Base-by-base conservation (phyloP, 1,140 invertebrate species). In the Aphidius ervi region DNA sequence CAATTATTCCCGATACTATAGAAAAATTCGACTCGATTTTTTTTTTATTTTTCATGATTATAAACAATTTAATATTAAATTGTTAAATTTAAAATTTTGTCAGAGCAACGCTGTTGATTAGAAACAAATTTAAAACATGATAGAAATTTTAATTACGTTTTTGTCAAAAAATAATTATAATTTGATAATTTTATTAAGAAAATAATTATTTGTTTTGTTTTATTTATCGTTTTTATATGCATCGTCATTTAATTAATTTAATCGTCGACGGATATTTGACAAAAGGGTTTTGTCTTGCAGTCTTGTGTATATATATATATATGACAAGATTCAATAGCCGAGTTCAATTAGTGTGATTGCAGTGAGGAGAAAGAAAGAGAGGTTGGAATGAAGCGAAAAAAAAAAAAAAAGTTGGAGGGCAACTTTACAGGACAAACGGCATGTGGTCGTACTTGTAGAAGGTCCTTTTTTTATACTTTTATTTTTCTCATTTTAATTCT, bases 271-370 rank as follows among this genome's bases (percentile, higher is more conserved):
- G 39, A 54, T 54, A 54, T 54, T 54, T 54, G 52, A 54, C 52
- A 54, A 54, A 54, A 40, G 41, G 52, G 20, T 54, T 54, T 54
- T 31, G 23, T 31, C 23, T 31, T 31, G 23, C 2, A 31, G 23
- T 31, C 23, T 31, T 31, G 23, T 41, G 41, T 54, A n/a, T 23
- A 16, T 16, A 16, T 41, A 43, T 54, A n/a, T 23, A 16, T 16
- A 16, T 16, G 16, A 16, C 16, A 16, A 16, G 16, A 16, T 16
- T 16, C 16, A 16, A 16, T 16, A 52, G 7, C 39, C 20, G 41
- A 54, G 52, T 54, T 54, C 52, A 54, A 54, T 54, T 54, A 54
- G 52, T 54, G 40, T 54, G 52, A 54, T 54, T 54, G 52, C 52
- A 54, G 41, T 31, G 41, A 52, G 31, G 31, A 52, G 39, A 42